Conservation (phyloP, 2,113 vertebrate genomes). For the Heloderma charlesbogerti region DNA sequence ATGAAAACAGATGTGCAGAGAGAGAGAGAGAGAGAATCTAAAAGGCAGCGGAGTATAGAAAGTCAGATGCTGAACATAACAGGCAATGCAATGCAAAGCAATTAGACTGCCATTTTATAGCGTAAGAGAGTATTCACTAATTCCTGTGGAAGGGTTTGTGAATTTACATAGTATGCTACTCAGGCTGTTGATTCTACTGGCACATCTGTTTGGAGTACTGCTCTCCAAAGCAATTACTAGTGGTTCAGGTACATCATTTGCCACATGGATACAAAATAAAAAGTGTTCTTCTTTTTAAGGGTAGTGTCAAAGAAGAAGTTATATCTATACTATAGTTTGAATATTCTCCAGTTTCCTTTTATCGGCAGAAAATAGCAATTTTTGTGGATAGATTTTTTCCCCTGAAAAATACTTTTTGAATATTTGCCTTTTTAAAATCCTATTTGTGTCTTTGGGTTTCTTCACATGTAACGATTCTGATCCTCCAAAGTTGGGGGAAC, state of each 20-base stretch:
- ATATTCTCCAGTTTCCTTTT: neutral
- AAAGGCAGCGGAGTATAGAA: neutral
- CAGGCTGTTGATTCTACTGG: conserved; percentile 1
- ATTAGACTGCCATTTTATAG: conserved; percentile 16
- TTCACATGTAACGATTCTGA: neutral
- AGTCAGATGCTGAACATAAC: neutral
- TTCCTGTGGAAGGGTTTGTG: neutral
- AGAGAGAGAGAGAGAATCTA: neutral
- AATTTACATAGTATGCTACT: neutral
- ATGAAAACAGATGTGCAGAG: neutral
- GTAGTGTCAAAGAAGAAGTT: neutral
- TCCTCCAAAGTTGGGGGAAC: neutral
- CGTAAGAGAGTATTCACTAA: conserved; percentile 11
- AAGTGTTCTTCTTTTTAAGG: neutral
- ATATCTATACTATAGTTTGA: too few relatives aligned
- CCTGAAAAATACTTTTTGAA: neutral
- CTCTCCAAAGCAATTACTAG: neutral
- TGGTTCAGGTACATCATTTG: neutral
- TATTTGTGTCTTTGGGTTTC: neutral
- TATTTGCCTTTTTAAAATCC: neutral
- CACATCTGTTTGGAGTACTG: conserved; percentile 3
- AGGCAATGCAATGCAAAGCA: neutral
- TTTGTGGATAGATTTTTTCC: neutral
- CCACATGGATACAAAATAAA: neutral
- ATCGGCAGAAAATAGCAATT: neutral